Evolutionary conservation across 2,113 vertebrate genomes (phyloP).

Genomic region (Lates calcarifer): DNA sequence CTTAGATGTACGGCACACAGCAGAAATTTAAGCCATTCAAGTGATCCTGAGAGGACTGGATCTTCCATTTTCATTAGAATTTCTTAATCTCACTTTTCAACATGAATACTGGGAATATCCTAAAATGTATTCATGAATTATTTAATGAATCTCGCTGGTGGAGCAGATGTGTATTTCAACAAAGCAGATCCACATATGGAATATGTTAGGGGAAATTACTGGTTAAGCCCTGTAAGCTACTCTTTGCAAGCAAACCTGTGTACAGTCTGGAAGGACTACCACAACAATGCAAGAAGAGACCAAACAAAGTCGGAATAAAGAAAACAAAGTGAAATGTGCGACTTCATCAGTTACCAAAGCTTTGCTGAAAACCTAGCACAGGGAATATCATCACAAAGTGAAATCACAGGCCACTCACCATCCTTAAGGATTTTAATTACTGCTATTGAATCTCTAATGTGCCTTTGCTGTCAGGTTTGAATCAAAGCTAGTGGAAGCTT

Average conservation of each 20-base stretch:
- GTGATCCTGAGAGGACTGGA: constrained; percentile 20
- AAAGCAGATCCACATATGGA: constrained; percentile 54
- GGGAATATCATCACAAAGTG: background rate
- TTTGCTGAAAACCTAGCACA: background rate
- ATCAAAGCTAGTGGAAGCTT: background rate
- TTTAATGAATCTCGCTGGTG: constrained; percentile 29
- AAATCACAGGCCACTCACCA: background rate
- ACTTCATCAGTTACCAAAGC: constrained; percentile 4
- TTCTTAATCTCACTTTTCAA: constrained; percentile 27
- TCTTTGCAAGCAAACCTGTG: constrained; percentile 51
- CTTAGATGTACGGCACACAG: background rate
- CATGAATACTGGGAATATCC: constrained; percentile 13
- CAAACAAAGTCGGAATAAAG: background rate
- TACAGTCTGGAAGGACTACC: constrained; percentile 29
- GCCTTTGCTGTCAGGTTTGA: background rate
- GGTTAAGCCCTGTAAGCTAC: constrained; percentile 26
- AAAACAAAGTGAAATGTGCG: constrained; percentile 24
- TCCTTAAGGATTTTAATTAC: background rate
- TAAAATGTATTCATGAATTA: constrained; percentile 25
- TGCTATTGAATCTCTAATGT: no score
- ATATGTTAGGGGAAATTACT: constrained; percentile 47
- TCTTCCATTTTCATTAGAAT: constrained; percentile 35
- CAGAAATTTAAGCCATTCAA: constrained; percentile 14
- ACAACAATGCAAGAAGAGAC: constrained; percentile 31
- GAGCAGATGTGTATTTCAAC: constrained; percentile 47